phyloP scores from a whole-genome alignment of 2,797 vertebrate species.

The Etheostoma perlongum region DNA sequence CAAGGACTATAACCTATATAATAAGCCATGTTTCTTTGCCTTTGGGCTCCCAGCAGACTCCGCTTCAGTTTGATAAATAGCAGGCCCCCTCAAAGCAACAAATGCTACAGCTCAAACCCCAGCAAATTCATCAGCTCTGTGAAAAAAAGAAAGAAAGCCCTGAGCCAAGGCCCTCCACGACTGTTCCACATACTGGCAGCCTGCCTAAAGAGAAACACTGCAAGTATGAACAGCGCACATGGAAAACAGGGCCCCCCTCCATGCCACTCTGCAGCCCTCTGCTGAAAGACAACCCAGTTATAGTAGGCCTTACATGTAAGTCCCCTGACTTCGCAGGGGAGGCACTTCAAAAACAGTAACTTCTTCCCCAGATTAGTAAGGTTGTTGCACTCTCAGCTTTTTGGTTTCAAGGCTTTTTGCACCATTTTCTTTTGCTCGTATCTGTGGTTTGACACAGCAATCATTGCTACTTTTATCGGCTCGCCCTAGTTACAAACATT shows the following conservation, averaged over 20 bases:
- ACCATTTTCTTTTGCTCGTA: conserved; percentile 10
- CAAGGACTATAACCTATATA: conserved; percentile 82
- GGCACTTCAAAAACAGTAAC: conserved; percentile 23
- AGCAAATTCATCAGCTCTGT: conserved; percentile 67
- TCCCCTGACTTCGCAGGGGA: conserved; percentile 41
- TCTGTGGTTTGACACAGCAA: conserved; percentile 33
- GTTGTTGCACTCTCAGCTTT: conserved; percentile 10
- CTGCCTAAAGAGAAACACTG: conserved; percentile 52
- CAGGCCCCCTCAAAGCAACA: conserved; percentile 80
- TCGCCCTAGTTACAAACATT: conserved; percentile 34
- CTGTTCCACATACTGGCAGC: conserved; percentile 71
- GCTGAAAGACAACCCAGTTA: conserved; percentile 47
- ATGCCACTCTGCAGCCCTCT: conserved; percentile 35
- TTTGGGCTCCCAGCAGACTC: conserved; percentile 73
- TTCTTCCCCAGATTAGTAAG: conserved; percentile 21
- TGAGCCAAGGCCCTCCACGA: conserved; percentile 56
- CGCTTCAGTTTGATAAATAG: conserved; percentile 81
- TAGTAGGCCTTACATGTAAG: conserved; percentile 29
- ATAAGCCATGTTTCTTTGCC: conserved; percentile 67
- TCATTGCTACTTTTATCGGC: conserved; percentile 36
- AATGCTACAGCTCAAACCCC: conserved; percentile 76
- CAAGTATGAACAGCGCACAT: conserved; percentile 50
- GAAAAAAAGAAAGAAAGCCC: conserved; percentile 39
- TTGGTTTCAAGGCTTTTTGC: conserved; percentile 34
- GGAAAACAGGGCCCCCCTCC: conserved; percentile 63